These are phyloP conservation scores for Pristionchus exspectatus DNA, from an alignment of 2,888 invertebrate genomes.

Conservation along the genomic window DNA sequence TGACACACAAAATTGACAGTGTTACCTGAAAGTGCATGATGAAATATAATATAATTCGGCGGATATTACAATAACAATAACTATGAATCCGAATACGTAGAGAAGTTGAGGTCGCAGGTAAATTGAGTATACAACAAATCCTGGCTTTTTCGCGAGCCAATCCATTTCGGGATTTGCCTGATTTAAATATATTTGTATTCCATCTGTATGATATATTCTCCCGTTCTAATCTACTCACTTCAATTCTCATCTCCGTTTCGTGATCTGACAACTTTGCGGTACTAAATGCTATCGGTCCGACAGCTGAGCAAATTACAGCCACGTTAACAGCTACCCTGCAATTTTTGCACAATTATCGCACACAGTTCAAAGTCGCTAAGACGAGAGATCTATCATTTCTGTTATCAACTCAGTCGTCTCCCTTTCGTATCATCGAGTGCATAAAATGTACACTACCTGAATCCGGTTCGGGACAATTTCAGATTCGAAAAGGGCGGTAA, in stretches of 20 bases:
- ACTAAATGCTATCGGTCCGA: conserved; percentile 7
- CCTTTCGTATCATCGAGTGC: not conserved
- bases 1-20: not conserved
- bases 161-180: conserved; percentile 33
- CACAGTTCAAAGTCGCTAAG: not conserved
- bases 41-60: no score
- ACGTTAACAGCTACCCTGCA: conserved; percentile 31
- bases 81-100: conserved; percentile 6
- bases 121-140: not conserved
- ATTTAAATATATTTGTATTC: not conserved
- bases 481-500: not conserved
- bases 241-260: conserved; percentile 5
- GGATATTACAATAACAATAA: not conserved
- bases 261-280: not conserved
- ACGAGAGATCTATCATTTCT: not conserved
- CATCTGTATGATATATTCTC: not conserved
- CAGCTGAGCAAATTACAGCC: conserved; percentile 15
- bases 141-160: conserved; percentile 6
- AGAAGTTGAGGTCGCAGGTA: conserved; percentile 1
- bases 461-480: not conserved
- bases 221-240: not conserved
- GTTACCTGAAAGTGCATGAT: not conserved
- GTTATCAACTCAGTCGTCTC: not conserved
- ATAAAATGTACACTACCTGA: not conserved
- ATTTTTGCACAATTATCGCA: not conserved